Evolutionary conservation across 2,797 vertebrate genomes (phyloP), one percentile per base, ranked within the genome.

Genomic region (Petrocephalus sullivani): DNA sequence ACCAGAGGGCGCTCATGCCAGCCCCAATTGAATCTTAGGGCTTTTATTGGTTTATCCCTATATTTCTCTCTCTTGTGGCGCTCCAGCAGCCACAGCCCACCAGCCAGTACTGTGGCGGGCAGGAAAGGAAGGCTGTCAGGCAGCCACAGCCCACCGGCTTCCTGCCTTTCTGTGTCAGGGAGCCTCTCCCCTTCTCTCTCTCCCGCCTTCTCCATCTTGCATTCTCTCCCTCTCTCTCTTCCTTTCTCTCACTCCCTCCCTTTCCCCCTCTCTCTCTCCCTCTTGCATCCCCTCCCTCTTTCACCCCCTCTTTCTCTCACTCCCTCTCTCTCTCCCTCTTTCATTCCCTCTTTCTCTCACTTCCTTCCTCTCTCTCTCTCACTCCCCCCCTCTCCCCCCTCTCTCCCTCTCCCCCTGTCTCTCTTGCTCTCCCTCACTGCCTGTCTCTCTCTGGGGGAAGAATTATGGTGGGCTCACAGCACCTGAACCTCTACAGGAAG

Each of bases 381-480:
- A 19, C 56, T 57, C 56, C 19, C 14, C 9, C n/a, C 10, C 56
- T 4, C 56, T 57, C 56, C 19, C 28, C 28, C 28, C 28, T 28
- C n/a, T n/a, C 58, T 60, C 58, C 3, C 56, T 19, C 56, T 57
- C 56, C 19, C 16, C 8, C n/a, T 10, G 28, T 28, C 87, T 71
- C 33, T 86, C 88, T 84, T 83, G 86, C 89, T 88, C 88, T 78
- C 86, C 28, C 78, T 28, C 54, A 10, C 23, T 82, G 84, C 81
- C 86, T 85, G 85, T 89, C 88, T 83, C 86, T 61, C 78, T 53
- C 56, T 41, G 82, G 88, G 87, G 81, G 90, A 88, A 89, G 88
- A 92, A 92, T 71, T 87, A 21, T 49, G 75, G 57, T 28, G 10
- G n/a, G 49, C 81, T 21, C 4, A 14, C 41, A 53, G 53, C 87